Evolutionary conservation across 2,888 invertebrate species (phyloP).

Genomic region (Tachina grossa): DNA sequence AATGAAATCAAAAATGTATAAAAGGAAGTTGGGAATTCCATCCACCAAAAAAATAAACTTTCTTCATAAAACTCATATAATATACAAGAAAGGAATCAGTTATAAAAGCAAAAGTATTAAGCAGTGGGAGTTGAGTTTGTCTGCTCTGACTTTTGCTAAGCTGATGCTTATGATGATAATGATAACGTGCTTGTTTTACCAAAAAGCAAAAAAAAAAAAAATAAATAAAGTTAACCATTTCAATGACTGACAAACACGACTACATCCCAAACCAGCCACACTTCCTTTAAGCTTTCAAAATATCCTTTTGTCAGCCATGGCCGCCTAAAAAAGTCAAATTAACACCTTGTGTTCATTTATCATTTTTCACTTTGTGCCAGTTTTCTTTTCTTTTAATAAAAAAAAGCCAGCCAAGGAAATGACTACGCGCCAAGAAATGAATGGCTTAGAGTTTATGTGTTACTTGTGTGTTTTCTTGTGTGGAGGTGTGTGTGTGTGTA

Average conservation of each 20-base stretch:
- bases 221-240: slow-evolving; percentile 56
- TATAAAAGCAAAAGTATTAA: neutral
- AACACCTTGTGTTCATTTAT: slow-evolving; percentile 71
- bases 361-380: slow-evolving; percentile 55
- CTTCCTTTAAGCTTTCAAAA: slow-evolving; percentile 38
- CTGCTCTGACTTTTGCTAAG: slow-evolving; percentile 51
- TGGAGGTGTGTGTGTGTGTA: too few species aligned
- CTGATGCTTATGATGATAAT: slow-evolving; percentile 47
- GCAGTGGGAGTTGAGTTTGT: slow-evolving; percentile 16
- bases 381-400: slow-evolving; percentile 20
- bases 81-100: neutral
- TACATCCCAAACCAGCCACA: slow-evolving; percentile 17
- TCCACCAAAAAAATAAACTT: slow-evolving; percentile 46
- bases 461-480: slow-evolving; percentile 3
- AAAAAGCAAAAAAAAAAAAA: slow-evolving; percentile 9
- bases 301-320: slow-evolving; percentile 53
- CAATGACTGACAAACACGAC: slow-evolving; percentile 50
- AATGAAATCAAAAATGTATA: slow-evolving; percentile 47
- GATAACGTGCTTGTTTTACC: slow-evolving; percentile 67
- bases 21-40: slow-evolving; percentile 56
- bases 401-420: slow-evolving; percentile 10
- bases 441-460: slow-evolving; percentile 49
- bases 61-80: slow-evolving; percentile 45
- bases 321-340: slow-evolving; percentile 64
- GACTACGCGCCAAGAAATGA: slow-evolving; percentile 62